Evolutionary conservation across 2,113 vertebrate genomes (phyloP).

Genomic region (Kryptolebias marmoratus): DNA sequence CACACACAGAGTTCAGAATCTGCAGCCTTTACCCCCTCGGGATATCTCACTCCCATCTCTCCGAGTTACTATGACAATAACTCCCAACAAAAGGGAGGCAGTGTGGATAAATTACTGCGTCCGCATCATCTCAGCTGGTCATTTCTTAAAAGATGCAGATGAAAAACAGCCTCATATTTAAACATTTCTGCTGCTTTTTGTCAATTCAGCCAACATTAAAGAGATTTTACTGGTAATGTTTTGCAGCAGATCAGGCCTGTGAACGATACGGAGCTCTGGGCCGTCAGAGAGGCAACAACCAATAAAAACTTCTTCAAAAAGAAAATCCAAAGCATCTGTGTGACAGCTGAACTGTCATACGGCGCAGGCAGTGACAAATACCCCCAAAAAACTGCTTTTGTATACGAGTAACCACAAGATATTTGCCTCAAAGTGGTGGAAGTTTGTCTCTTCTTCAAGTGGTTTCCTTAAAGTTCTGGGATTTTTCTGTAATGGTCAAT

Average conservation of each 20-base stretch:
- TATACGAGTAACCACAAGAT: background rate
- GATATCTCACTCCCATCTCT: constrained; percentile 5
- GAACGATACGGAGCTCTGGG: background rate
- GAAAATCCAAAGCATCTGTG: constrained; percentile 1
- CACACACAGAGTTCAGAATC: constrained; percentile 28
- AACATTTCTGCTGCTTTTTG: background rate
- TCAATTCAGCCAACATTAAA: background rate
- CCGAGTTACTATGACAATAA: constrained; percentile 23
- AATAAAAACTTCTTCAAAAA: background rate
- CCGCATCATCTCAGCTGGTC: background rate
- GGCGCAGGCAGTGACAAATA: background rate
- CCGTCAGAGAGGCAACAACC: background rate
- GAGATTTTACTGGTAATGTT: background rate
- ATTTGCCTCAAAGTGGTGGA: constrained; percentile 6
- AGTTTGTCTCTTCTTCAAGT: background rate
- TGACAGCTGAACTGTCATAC: constrained; percentile 4
- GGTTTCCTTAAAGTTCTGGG: background rate
- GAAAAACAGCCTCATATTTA: background rate
- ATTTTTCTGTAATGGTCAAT: background rate
- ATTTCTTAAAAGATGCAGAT: background rate
- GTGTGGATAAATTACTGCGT: background rate
- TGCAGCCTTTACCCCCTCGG: background rate
- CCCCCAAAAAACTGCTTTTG: background rate
- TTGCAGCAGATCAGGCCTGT: background rate
- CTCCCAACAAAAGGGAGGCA: background rate